Evolutionary conservation across 1,140 invertebrate species (phyloP).

Genomic region (Monomorium pharaonis): DNA sequence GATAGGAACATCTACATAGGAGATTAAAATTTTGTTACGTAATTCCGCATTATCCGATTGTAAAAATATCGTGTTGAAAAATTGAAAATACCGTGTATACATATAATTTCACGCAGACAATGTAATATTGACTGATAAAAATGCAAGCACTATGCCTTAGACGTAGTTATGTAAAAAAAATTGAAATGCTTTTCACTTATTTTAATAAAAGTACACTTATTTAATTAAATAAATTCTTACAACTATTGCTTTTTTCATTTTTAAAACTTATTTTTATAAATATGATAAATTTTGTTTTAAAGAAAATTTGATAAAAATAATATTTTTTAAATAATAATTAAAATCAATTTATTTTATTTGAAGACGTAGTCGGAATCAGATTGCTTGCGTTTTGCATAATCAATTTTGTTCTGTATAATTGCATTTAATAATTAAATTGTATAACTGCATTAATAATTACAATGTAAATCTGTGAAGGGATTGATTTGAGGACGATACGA

Average conservation of each 20-base stretch:
- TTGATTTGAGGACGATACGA: background rate
- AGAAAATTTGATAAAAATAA: background rate
- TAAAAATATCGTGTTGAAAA: too few relatives aligned
- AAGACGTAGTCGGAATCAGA: background rate
- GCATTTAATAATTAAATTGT: too few relatives aligned
- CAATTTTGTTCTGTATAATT: background rate
- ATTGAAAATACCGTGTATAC: background rate
- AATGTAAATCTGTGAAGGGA: background rate
- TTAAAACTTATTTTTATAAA: background rate
- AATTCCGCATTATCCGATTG: background rate
- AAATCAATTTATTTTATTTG: conserved; percentile 6
- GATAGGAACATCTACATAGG: background rate
- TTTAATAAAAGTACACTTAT: background rate
- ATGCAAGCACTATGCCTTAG: background rate
- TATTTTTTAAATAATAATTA: background rate
- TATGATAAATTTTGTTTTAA: background rate
- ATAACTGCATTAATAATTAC: background rate
- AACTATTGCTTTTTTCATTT: background rate
- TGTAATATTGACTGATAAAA: background rate
- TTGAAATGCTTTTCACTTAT: background rate
- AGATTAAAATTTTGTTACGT: background rate
- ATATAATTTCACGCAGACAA: background rate
- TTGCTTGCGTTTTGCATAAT: background rate
- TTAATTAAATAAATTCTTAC: too few relatives aligned
- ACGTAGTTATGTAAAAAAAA: background rate